phyloP scores from a whole-genome alignment of 2,888 invertebrate genomes.

The Lomographa bimaculata region DNA sequence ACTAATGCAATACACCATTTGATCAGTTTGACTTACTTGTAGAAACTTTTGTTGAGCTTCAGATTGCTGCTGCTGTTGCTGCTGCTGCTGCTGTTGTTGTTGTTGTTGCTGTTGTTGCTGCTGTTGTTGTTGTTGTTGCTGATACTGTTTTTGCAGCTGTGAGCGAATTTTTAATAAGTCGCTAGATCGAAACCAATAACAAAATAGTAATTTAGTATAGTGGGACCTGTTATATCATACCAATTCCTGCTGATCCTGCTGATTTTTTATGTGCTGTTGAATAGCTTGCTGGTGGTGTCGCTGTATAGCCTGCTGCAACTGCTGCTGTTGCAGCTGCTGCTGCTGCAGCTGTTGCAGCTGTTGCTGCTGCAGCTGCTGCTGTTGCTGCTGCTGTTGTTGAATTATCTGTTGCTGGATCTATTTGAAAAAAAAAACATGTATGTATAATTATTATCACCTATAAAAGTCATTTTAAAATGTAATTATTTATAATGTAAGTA shows the following conservation, averaged over 20 bases:
- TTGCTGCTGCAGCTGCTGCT: constrained; percentile 58
- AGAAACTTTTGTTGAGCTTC: constrained; percentile 67
- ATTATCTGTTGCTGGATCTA: constrained; percentile 77
- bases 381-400: constrained; percentile 63
- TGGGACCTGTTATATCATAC: constrained; percentile 36
- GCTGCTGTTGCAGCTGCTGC: constrained; percentile 61
- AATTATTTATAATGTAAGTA: no score
- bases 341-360: constrained; percentile 59
- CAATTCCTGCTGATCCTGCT: constrained; percentile 79
- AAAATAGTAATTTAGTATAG: no score
- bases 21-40: constrained; percentile 54
- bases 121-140: constrained; percentile 50
- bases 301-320: constrained; percentile 82
- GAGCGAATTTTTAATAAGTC: constrained; percentile 6
- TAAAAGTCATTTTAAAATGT: no score
- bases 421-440: constrained; percentile 1
- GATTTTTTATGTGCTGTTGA: constrained; percentile 84
- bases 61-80: constrained; percentile 54
- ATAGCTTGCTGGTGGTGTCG: constrained; percentile 74
- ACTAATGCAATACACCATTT: no score
- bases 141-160: constrained; percentile 59
- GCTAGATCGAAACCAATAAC: no score
- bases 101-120: constrained; percentile 66
- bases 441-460: neutral
- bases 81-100: constrained; percentile 67